Evolutionary conservation across 23 tunicate genomes (phyloP).

Genomic region (Styela clava): DNA sequence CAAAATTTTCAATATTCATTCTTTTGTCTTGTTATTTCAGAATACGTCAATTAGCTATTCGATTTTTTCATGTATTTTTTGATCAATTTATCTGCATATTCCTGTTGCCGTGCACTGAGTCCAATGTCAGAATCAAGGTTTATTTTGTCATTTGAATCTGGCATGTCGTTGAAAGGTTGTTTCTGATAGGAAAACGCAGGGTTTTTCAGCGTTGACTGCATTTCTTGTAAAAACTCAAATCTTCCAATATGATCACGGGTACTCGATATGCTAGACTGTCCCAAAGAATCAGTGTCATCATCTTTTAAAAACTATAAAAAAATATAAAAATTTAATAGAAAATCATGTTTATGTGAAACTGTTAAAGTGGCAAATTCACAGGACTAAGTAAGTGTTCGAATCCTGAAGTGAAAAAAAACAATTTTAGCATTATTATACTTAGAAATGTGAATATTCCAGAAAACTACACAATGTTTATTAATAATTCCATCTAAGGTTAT

Average conservation of each 20-base stretch:
- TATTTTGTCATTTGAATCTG: slow-evolving; percentile 16
- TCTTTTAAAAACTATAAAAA: not conserved
- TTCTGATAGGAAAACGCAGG: slow-evolving; percentile 23
- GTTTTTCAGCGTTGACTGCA: slow-evolving; percentile 42
- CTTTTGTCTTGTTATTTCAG: too few relatives aligned
- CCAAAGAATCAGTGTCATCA: slow-evolving; percentile 40
- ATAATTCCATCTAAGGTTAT: too few relatives aligned
- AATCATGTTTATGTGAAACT: too few relatives aligned
- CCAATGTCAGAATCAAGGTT: slow-evolving; percentile 43
- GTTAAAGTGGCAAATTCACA: too few relatives aligned
- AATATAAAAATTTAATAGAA: not conserved
- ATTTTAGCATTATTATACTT: too few relatives aligned
- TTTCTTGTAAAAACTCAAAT: slow-evolving; percentile 54
- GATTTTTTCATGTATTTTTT: slow-evolving; percentile 47
- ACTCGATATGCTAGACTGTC: slow-evolving; percentile 53
- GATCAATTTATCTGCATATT: slow-evolving; percentile 69
- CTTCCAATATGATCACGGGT: slow-evolving; percentile 69
- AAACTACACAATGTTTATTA: too few relatives aligned
- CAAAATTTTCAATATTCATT: too few relatives aligned
- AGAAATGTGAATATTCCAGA: too few relatives aligned
- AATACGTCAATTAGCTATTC: too few relatives aligned
- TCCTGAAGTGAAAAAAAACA: too few relatives aligned
- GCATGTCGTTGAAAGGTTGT: not conserved
- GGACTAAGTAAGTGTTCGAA: too few relatives aligned
- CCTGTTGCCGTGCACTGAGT: slow-evolving; percentile 69